These are phyloP conservation scores for Hiodon alosoides DNA, from an alignment of 2,113 vertebrate genomes.

Conservation along the genomic window DNA sequence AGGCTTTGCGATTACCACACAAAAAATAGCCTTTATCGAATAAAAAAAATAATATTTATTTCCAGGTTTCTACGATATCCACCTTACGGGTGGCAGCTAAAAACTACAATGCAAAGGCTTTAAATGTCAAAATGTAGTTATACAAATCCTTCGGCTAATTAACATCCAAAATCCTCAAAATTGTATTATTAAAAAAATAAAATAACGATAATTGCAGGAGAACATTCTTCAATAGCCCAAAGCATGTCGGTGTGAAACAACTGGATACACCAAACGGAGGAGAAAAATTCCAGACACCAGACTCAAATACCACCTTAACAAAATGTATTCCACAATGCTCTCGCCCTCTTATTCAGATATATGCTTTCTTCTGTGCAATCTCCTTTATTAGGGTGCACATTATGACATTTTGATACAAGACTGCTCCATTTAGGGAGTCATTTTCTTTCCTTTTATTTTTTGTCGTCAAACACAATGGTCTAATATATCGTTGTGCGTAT, in stretches of 20 bases:
- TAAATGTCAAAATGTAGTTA: too few species aligned
- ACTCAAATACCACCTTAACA: conserved; percentile 5
- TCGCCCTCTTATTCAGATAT: neutral
- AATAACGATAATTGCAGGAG: neutral
- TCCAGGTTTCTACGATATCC: too few species aligned
- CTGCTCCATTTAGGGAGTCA: neutral
- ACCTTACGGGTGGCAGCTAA: too few species aligned
- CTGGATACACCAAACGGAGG: neutral
- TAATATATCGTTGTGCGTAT: conserved; percentile 15
- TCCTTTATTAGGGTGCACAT: neutral
- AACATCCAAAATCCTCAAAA: too few species aligned
- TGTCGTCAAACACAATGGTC: neutral
- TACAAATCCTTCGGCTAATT: too few species aligned
- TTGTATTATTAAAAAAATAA: neutral
- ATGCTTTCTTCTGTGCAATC: neutral
- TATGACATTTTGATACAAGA: conserved; percentile 1
- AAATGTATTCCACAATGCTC: neutral
- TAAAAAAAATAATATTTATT: too few species aligned
- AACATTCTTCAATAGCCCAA: neutral
- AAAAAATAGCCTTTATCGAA: too few species aligned
- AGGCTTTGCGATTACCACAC: too few species aligned
- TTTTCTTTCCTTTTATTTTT: neutral
- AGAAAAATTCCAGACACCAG: conserved; percentile 8
- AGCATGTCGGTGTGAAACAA: neutral
- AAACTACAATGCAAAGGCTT: too few species aligned